Evolutionary conservation across 2,797 vertebrate genomes (phyloP).

Genomic region (Miichthys miiuy): DNA sequence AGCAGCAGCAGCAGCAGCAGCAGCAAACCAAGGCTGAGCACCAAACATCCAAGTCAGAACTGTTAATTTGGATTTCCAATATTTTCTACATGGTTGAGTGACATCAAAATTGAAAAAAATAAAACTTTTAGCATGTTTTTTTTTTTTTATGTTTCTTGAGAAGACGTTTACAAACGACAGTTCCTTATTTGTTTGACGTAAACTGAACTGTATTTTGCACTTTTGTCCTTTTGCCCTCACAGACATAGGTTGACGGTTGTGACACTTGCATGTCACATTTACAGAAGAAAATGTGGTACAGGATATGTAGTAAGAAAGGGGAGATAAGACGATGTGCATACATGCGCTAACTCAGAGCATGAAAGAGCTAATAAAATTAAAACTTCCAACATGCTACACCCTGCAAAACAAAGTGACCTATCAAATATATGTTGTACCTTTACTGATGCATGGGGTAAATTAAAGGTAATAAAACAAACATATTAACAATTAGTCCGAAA

Average conservation of each 20-base stretch:
- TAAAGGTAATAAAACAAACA: background rate
- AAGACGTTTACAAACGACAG: background rate
- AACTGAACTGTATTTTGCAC: background rate
- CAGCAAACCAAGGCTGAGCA: conserved; percentile 15
- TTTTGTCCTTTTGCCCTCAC: conserved; percentile 28
- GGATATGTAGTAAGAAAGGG: conserved; percentile 8
- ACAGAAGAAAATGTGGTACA: background rate
- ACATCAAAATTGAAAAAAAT: conserved; percentile 25
- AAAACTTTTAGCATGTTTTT: background rate
- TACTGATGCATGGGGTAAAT: background rate
- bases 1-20: conserved; percentile 1
- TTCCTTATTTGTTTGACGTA: conserved; percentile 1
- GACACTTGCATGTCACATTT: conserved; percentile 12
- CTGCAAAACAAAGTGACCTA: background rate
- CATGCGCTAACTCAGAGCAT: background rate
- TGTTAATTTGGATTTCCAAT: conserved; percentile 5
- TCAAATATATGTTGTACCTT: background rate
- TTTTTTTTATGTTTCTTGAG: conserved; percentile 2
- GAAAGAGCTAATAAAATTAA: no score
- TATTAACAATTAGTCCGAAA: background rate
- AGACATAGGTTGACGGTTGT: conserved; percentile 5
- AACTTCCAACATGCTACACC: background rate
- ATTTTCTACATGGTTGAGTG: background rate
- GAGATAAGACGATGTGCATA: background rate
- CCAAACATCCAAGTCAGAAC: conserved; percentile 36